phyloP scores from a whole-genome alignment of 2,113 vertebrate species.

The Macaca nemestrina region DNA sequence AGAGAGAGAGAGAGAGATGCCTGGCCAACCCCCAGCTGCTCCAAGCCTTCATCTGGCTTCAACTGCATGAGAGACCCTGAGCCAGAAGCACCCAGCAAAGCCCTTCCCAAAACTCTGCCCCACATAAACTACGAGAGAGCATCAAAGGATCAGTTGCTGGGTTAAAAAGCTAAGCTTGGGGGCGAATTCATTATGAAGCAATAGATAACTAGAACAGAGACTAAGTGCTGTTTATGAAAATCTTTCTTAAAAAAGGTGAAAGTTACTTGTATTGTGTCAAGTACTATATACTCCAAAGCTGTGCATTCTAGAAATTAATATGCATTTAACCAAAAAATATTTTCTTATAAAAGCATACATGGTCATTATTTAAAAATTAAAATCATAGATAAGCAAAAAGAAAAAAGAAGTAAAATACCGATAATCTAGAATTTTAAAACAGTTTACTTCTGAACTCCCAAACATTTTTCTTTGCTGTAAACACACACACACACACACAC shows the following conservation, averaged over 20 bases:
- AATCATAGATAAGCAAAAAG: not conserved
- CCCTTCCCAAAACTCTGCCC: not conserved
- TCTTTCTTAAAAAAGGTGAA: not conserved
- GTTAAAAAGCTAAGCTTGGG: not conserved
- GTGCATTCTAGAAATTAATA: not conserved
- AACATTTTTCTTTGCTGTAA: slow-evolving; percentile 30
- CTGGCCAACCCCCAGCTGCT: not conserved
- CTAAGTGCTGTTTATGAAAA: not conserved
- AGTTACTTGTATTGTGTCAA: not conserved
- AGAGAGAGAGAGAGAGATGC: not conserved
- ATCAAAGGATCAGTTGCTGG: not conserved
- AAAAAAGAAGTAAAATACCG: not conserved
- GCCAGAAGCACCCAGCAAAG: not conserved
- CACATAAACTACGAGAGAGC: not conserved
- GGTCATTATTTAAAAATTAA: not conserved
- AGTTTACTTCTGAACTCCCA: not conserved
- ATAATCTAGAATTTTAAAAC: not conserved
- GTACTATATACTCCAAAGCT: slow-evolving; percentile 1
- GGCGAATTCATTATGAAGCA: not conserved
- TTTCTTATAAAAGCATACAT: slow-evolving; percentile 9
- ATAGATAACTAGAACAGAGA: not conserved
- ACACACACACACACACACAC: not conserved
- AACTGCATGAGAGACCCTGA: not conserved
- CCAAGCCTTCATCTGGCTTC: not conserved
- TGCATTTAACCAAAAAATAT: not conserved